Evolutionary conservation across 2,797 vertebrate species (phyloP), one percentile per base, ranked within the genome.

Genomic region (Rousettus madagascariensis): DNA sequence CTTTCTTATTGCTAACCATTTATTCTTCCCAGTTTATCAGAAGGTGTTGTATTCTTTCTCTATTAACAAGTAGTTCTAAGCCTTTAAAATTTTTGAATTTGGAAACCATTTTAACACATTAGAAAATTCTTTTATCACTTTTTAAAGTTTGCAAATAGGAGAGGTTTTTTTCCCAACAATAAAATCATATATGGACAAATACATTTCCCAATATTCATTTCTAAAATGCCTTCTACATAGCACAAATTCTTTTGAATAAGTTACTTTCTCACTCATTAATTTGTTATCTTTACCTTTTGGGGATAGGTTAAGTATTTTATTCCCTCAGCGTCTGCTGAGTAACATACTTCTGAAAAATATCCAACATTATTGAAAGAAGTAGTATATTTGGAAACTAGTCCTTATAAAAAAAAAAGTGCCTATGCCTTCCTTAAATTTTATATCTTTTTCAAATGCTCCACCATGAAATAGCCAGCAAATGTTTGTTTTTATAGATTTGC

Each of bases 11-110:
- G 11, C 26, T n/a, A 82, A 38, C 87, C 5, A 74, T 38, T 86
- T 71, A 26, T 30, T 66, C 12, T 55, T 90, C 51, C 24, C 16
- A 71, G 30, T 89, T 84, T 75, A 80, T 49, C 17, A 83, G n/a
- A 89, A 71, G 10, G 15, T 93, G 2, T 79, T 86, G 28, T 71
- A 57, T 79, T 84, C 63, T 93, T 57, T 63, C 86, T 86, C 22
- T 79, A 66, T 80, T 87, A 91, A 65, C 15, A 96, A 90, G 17
- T 71, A 84, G 24, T 94, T 94, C 26, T 87, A 71, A 89, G 41
- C 3, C 22, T 84, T 80, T 49, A 72, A 72, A 46, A 59, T 51
- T n/a, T 86, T 72, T 90, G 57, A 26, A 38, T 49, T 83, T 94
- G 57, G 22, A 86, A 83, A 46, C 2, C n/a, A 89, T 91, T 93